Evolutionary conservation across 2,113 vertebrate genomes (phyloP).

Genomic region (Pterophyllum scalare): DNA sequence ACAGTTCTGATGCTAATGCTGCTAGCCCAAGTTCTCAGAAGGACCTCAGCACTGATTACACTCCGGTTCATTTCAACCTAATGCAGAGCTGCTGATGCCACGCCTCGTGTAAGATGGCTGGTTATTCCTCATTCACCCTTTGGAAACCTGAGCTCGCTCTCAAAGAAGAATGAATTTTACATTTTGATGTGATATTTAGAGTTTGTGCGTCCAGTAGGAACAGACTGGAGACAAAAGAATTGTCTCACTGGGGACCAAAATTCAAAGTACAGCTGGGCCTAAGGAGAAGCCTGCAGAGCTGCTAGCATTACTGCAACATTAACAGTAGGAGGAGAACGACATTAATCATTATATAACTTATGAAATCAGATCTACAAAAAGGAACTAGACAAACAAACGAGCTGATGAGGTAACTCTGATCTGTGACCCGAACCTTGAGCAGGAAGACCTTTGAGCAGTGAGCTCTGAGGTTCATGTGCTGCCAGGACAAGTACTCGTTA

Average conservation of each 20-base stretch:
- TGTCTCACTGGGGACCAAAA: rapidly evolving
- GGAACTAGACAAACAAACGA: not conserved
- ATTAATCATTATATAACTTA: not conserved
- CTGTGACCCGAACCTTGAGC: conserved; percentile 74
- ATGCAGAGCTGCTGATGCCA: not conserved
- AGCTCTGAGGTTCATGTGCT: conserved; percentile 73
- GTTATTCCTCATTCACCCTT: too few species aligned
- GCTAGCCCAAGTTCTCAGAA: too few species aligned
- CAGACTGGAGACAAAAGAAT: not conserved
- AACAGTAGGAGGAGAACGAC: too few species aligned
- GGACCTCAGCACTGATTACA: too few species aligned
- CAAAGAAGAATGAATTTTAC: not conserved
- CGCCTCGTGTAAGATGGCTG: not conserved
- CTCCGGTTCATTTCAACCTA: rapidly evolving
- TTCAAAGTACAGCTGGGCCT: not conserved
- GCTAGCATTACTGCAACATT: not conserved
- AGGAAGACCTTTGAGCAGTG: conserved; percentile 82
- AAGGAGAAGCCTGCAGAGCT: not conserved
- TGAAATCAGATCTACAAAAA: not conserved
- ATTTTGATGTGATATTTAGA: too few species aligned
- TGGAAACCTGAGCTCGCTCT: not conserved
- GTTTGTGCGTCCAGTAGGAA: not conserved
- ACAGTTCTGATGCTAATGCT: too few species aligned
- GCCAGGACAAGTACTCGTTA: conserved; percentile 83
- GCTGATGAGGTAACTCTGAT: not conserved